Conservation (phyloP, 2,888 invertebrate genomes). For the Ophioninae sp. region DNA sequence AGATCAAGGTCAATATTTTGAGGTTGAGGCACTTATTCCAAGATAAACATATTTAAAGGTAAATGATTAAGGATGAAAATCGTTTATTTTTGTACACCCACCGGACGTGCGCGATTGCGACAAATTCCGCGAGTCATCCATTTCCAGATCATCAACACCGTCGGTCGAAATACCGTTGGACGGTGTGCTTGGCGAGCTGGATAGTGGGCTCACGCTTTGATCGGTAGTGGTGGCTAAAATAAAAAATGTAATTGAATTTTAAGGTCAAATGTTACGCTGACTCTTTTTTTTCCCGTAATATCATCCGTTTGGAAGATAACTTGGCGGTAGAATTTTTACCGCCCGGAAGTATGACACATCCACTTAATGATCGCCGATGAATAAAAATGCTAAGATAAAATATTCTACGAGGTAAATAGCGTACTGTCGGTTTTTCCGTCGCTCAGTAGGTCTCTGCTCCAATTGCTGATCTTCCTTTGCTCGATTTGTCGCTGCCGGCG, state of each 20-base stretch:
- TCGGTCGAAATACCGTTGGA: conserved; percentile 82
- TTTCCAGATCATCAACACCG: conserved; percentile 82
- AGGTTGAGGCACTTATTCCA: no score
- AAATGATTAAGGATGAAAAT: background rate
- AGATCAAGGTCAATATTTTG: background rate
- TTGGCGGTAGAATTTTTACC: background rate
- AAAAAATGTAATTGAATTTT: background rate
- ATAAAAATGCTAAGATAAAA: background rate
- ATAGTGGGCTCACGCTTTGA: conserved; percentile 82
- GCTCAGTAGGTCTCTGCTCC: conserved; percentile 78
- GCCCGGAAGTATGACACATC: background rate
- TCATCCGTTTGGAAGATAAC: no score
- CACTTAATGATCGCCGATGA: background rate
- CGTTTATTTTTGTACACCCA: conserved; percentile 34
- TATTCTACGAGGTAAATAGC: conserved; percentile 60
- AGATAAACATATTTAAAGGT: no score
- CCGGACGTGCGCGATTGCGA: conserved; percentile 77
- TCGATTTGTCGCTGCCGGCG: conserved; percentile 83
- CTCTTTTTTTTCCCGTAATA: no score
- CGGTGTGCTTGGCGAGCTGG: conserved; percentile 81
- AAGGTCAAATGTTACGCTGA: no score
- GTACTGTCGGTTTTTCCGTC: conserved; percentile 82
- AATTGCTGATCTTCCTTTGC: conserved; percentile 69
- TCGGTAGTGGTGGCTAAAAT: conserved; percentile 81
- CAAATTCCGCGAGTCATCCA: conserved; percentile 81